phyloP scores from a whole-genome alignment of 2,888 invertebrate species.

The Melanostoma scalare region DNA sequence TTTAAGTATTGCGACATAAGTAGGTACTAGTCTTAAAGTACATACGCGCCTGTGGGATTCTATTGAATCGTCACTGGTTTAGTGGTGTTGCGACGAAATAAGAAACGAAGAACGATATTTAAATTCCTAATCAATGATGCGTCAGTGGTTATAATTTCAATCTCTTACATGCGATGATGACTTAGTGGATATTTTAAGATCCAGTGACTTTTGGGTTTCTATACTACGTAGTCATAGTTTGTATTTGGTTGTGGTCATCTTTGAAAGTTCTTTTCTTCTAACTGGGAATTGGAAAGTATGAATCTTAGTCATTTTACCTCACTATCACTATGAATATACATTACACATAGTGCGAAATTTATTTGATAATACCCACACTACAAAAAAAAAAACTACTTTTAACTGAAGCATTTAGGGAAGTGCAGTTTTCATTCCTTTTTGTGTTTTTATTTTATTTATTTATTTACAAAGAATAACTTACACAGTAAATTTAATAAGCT shows the following conservation, averaged over 20 bases:
- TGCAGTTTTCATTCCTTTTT: too few species aligned
- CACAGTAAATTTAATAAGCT: too few species aligned
- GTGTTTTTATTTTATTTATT: too few species aligned
- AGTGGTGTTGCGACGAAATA: not conserved
- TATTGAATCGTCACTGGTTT: not conserved
- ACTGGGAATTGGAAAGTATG: too few species aligned
- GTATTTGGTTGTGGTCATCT: not conserved
- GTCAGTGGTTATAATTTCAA: constrained; percentile 3
- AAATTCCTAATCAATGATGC: not conserved
- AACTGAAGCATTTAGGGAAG: too few species aligned
- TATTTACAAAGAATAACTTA: too few species aligned
- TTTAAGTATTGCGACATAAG: not conserved
- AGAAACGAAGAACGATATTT: too few species aligned
- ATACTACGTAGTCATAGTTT: not conserved
- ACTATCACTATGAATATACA: too few species aligned
- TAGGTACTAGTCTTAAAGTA: not conserved
- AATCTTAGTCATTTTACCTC: too few species aligned
- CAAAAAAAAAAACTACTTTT: too few species aligned
- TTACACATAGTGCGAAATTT: too few species aligned
- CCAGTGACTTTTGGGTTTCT: not conserved
- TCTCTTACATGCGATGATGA: not conserved
- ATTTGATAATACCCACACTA: too few species aligned
- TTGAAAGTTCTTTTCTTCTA: not conserved
- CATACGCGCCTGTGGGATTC: not conserved
- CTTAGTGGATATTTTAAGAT: constrained; percentile 1